phyloP scores from a whole-genome alignment of 92 coral and sea anemone genomes.

The Hydrozoanthus gracilis region DNA sequence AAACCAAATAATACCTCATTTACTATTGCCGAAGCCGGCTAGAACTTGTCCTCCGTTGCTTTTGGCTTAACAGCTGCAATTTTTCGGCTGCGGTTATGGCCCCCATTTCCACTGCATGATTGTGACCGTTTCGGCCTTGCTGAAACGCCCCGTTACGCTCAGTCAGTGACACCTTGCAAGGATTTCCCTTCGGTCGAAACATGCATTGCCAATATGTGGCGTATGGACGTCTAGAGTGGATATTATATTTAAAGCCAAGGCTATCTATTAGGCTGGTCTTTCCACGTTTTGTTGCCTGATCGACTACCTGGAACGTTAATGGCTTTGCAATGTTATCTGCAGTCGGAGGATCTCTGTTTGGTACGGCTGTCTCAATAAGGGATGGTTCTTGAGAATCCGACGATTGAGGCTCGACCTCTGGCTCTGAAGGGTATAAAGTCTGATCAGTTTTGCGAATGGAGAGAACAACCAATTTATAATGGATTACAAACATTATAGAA shows the following conservation, averaged over 20 bases:
- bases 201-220: conserved; percentile 14
- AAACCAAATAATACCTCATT: too few relatives aligned
- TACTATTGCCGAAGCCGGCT: too few relatives aligned
- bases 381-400: too few relatives aligned
- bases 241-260: conserved; percentile 22
- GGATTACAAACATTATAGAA: too few relatives aligned
- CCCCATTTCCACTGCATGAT: neutral
- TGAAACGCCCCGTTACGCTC: neutral
- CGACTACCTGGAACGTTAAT: conserved; percentile 20
- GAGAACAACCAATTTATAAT: too few relatives aligned
- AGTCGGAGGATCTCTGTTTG: neutral
- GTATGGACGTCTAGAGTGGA: neutral
- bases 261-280: too few relatives aligned
- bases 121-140: too few relatives aligned
- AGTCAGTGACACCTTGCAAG: neutral
- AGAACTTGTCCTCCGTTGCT: too few relatives aligned
- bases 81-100: neutral
- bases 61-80: neutral
- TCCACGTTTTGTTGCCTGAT: conserved; percentile 24
- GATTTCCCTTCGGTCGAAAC: conserved; percentile 11
- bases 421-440: too few relatives aligned
- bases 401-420: too few relatives aligned
- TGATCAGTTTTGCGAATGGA: too few relatives aligned
- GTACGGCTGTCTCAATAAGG: too few relatives aligned
- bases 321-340: neutral